Evolutionary conservation across 2,797 vertebrate genomes (phyloP).

Genomic region (Gephyroberyx darwinii): DNA sequence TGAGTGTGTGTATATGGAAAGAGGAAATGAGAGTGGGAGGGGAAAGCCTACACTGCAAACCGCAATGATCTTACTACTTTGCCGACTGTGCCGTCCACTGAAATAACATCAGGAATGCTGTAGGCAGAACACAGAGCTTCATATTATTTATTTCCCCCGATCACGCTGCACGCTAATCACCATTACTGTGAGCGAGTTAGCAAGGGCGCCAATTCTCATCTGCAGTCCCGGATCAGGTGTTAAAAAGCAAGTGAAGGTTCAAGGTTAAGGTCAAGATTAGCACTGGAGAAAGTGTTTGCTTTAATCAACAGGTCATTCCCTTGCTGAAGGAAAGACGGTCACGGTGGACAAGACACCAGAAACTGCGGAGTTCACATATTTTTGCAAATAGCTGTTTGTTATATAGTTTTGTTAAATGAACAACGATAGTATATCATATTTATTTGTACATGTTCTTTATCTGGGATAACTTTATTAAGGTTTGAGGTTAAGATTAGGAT

Average conservation of each 20-base stretch:
- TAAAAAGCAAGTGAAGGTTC: background rate
- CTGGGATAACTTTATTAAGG: too few relatives aligned
- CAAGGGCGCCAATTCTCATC: background rate
- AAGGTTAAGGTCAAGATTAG: background rate
- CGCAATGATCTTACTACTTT: background rate
- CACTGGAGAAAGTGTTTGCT: background rate
- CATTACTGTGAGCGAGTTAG: too few relatives aligned
- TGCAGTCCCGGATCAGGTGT: background rate
- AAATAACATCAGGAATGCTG: background rate
- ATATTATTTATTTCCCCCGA: too few relatives aligned
- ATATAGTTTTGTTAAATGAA: too few relatives aligned
- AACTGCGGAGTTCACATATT: too few relatives aligned
- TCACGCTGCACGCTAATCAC: too few relatives aligned
- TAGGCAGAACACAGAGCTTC: too few relatives aligned
- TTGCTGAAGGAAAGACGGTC: conserved; percentile 9
- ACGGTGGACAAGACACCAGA: conserved; percentile 4
- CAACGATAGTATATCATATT: too few relatives aligned
- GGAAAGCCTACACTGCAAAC: background rate
- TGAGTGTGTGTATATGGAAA: conserved; percentile 11
- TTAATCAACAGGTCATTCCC: background rate
- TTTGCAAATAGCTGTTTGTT: too few relatives aligned
- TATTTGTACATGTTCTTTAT: too few relatives aligned
- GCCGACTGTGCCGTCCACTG: background rate
- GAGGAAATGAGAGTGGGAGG: background rate
- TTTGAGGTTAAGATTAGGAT: too few relatives aligned